phyloP scores from a whole-genome alignment of 2,113 vertebrate genomes.

The Phrynosoma blainvillii region DNA sequence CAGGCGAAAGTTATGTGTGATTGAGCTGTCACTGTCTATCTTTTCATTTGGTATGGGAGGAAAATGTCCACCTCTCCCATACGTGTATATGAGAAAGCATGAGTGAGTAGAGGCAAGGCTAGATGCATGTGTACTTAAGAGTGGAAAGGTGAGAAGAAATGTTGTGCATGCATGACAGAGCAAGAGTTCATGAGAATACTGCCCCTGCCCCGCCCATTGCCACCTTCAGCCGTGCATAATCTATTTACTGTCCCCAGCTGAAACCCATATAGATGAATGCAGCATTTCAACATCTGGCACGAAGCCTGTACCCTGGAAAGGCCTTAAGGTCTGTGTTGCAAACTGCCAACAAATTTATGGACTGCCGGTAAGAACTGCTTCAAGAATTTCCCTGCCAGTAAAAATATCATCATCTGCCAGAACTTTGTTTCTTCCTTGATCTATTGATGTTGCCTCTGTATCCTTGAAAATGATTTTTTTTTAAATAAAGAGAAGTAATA shows the following conservation, averaged over 20 bases:
- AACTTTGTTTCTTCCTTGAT: neutral
- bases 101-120: too few species aligned
- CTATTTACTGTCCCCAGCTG: neutral
- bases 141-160: too few species aligned
- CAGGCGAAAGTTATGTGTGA: too few species aligned
- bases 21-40: too few species aligned
- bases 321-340: neutral
- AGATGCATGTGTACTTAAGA: too few species aligned
- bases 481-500: neutral
- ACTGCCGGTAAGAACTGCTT: neutral
- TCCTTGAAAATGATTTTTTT: neutral
- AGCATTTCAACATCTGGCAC: neutral
- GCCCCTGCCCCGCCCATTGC: too few species aligned
- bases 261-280: neutral
- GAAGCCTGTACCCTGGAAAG: neutral
- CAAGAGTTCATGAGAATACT: too few species aligned
- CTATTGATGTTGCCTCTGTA: neutral
- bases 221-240: too few species aligned
- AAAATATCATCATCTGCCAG: slow-evolving; percentile 14
- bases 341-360: neutral
- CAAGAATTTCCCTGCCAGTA: slow-evolving; percentile 5
- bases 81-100: too few species aligned
- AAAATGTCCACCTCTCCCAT: too few species aligned
- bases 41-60: too few species aligned
- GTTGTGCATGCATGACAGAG: too few species aligned